Evolutionary conservation across 2,113 vertebrate species (phyloP).

Genomic region (Gavia stellata): DNA sequence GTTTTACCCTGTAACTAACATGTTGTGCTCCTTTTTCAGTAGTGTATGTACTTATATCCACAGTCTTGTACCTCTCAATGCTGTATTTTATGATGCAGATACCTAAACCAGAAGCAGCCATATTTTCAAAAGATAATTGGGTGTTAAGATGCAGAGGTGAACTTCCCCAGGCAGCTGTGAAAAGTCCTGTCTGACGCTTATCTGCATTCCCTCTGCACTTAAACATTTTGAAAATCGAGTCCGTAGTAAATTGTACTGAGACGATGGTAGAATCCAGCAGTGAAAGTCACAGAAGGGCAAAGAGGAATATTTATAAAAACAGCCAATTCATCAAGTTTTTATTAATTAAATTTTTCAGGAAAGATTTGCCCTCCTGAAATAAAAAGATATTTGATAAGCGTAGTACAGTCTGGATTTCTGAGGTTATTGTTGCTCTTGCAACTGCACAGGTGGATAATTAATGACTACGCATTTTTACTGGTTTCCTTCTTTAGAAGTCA

Average conservation of each 20-base stretch:
- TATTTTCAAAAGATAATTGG: neutral
- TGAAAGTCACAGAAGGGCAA: neutral
- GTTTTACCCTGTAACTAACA: neutral
- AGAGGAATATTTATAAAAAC: neutral
- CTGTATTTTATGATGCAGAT: neutral
- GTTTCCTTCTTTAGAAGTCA: neutral
- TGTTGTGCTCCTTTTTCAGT: rapidly evolving
- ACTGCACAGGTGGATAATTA: neutral
- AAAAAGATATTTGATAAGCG: neutral
- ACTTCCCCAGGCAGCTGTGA: neutral
- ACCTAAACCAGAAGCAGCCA: neutral
- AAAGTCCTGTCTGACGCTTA: neutral
- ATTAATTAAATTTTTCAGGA: neutral
- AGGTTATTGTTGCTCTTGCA: neutral
- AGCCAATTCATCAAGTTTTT: neutral
- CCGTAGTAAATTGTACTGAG: neutral
- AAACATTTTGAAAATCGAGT: neutral
- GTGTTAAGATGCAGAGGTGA: neutral
- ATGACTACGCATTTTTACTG: neutral
- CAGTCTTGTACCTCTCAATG: neutral
- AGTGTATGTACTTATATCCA: neutral
- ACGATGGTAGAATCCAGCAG: neutral
- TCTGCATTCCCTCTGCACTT: neutral
- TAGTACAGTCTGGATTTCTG: rapidly evolving
- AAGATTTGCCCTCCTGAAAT: neutral